Percentiles rank a stretch among this genome's conserved stretches.
phyloP scores from a whole-genome alignment of 2,888 invertebrate genomes.

The Lasioglossum pauxillum region DNA sequence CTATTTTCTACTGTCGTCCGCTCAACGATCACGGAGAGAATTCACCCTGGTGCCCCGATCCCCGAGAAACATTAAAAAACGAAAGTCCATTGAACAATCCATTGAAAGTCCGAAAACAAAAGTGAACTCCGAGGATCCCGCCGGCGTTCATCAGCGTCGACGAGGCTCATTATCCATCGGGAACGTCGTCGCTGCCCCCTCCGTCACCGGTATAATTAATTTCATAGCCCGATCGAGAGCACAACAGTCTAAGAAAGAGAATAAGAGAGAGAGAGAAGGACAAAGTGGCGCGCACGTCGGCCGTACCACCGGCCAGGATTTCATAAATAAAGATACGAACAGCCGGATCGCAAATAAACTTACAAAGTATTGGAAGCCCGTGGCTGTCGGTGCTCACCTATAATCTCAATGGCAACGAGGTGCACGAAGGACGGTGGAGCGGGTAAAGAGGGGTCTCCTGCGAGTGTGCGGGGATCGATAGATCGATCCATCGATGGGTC shows the following conservation, averaged over 20 bases:
- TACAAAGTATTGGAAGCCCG: constrained; percentile 64
- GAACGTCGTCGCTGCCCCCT: background rate
- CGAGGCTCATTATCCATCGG: background rate
- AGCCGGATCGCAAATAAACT: constrained; percentile 62
- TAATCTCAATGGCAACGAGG: constrained; percentile 66
- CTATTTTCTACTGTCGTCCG: no score
- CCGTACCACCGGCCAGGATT: constrained; percentile 24
- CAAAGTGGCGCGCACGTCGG: background rate
- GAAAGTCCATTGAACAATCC: no score
- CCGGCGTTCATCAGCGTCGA: background rate
- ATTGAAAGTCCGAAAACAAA: no score
- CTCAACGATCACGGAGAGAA: no score
- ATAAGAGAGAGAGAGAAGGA: background rate
- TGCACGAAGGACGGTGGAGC: constrained; percentile 41
- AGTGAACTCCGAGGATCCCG: background rate
- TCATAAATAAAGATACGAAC: constrained; percentile 65
- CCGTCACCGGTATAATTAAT: constrained; percentile 42
- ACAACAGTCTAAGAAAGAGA: no score
- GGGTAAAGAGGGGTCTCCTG: constrained; percentile 29
- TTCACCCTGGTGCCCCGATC: no score
- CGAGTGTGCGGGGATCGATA: constrained; percentile 55
- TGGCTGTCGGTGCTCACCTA: constrained; percentile 58
- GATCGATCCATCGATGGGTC: constrained; percentile 73
- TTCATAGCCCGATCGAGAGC: constrained; percentile 15
- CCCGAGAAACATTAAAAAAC: no score